phyloP scores from a whole-genome alignment of 2,113 vertebrate species.

The Himantopus leucocephalus region DNA sequence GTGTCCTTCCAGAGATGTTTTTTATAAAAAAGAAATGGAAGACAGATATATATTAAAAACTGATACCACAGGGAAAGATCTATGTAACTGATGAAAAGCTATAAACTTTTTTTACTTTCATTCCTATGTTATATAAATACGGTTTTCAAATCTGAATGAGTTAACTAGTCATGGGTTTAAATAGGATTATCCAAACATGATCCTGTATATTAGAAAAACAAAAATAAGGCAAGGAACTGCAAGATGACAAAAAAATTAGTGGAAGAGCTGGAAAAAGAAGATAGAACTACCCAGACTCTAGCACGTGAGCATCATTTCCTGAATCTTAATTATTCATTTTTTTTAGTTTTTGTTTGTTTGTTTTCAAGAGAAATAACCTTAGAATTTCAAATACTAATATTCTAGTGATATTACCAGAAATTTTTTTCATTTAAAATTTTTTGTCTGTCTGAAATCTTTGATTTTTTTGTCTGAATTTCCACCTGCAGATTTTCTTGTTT shows the following conservation, averaged over 20 bases:
- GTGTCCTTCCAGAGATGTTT: background rate
- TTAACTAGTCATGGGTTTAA: background rate
- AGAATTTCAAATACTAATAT: background rate
- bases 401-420: background rate
- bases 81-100: background rate
- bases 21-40: background rate
- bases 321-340: background rate
- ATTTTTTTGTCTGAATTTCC: background rate
- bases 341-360: too few relatives aligned
- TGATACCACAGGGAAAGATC: background rate
- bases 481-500: background rate
- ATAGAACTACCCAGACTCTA: background rate
- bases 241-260: background rate
- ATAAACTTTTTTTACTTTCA: background rate
- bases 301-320: fast-evolving
- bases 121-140: background rate
- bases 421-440: background rate
- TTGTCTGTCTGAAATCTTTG: too few relatives aligned
- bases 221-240: background rate
- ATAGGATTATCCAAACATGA: background rate
- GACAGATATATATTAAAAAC: background rate
- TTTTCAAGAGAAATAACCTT: background rate
- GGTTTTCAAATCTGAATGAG: background rate
- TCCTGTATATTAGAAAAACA: background rate
- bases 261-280: background rate